Conservation (phyloP, 2,113 vertebrate genomes). For the Tympanuchus pallidicinctus region DNA sequence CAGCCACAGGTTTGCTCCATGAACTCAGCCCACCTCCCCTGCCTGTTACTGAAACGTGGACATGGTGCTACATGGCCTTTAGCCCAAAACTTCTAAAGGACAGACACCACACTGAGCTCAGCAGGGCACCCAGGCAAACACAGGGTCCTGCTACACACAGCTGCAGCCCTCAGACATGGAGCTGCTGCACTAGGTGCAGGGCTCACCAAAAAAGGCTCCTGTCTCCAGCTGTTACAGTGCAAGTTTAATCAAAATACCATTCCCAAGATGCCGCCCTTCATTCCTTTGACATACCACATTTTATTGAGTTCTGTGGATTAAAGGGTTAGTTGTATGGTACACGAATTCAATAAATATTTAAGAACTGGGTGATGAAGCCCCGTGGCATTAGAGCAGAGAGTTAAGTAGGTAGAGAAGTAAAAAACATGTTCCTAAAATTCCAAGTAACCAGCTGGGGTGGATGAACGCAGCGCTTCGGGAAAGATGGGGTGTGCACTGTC, state of each 20-base stretch:
- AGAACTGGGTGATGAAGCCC: background rate
- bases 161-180: background rate
- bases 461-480: background rate
- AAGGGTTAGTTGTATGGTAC: background rate
- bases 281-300: background rate
- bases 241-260: fast-evolving
- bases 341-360: slow-evolving; percentile 32
- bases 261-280: background rate
- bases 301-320: slow-evolving; percentile 25
- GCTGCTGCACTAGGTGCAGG: fast-evolving
- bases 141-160: background rate
- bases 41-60: fast-evolving
- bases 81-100: background rate
- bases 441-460: background rate
- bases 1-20: background rate
- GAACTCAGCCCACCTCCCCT: background rate
- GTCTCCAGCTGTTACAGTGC: background rate
- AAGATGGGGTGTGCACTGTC: background rate
- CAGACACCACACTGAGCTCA: fast-evolving
- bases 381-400: fast-evolving
- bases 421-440: background rate
- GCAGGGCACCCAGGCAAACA: fast-evolving
- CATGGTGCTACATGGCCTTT: background rate
- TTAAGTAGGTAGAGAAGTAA: background rate
- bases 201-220: background rate